Evolutionary conservation across 2,797 vertebrate species (phyloP), one percentile per base, ranked within the genome.

Genomic region (Acipenser ruthenus): DNA sequence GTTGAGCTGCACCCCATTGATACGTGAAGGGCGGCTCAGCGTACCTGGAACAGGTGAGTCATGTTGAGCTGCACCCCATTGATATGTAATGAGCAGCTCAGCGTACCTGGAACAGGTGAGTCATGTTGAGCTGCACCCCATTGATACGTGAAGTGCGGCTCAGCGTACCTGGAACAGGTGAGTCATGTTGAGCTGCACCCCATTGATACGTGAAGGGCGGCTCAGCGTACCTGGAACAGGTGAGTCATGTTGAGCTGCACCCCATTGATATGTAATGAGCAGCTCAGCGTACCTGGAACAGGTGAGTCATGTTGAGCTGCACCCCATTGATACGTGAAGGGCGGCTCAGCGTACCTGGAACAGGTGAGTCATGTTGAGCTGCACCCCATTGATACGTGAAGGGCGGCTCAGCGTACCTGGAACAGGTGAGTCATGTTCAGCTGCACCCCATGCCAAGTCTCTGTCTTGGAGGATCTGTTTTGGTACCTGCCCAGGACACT

Each of bases 31-130:
- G 37, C 4, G 5, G 37, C 37, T 37, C 37, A 37, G 37, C 37
- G 37, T 37, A 37, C 37, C 37, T 13, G 49, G 49, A 64, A 52
- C 49, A 64, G 13, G 7, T n/a, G 52, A 18, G 11, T n/a, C 1
- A 47, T 37, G 37, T 37, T 37, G 37, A 37, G 37, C 37, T n/a
- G 7, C 13, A 50, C 11, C 37, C 11, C 37, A 37, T 37, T 23
- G 8, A 62, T 48, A 49, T 37, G 49, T 69, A 70, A 70, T 15
- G 69, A 1, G 18, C 7, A 2, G 64, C 15, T 18, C 2, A 15
- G 9, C 69, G 81, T 86, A 94, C 91, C 92, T 91, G 86, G 7
- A 94, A 87, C 7, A 86, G 83, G 60, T 90, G 90, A 52, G 77
- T 80, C 68, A 88, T 47, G 67, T 88, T 87, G 76, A 87, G 71